Conservation (phyloP, 1,140 invertebrate species). For the Lepidurus packardi region DNA sequence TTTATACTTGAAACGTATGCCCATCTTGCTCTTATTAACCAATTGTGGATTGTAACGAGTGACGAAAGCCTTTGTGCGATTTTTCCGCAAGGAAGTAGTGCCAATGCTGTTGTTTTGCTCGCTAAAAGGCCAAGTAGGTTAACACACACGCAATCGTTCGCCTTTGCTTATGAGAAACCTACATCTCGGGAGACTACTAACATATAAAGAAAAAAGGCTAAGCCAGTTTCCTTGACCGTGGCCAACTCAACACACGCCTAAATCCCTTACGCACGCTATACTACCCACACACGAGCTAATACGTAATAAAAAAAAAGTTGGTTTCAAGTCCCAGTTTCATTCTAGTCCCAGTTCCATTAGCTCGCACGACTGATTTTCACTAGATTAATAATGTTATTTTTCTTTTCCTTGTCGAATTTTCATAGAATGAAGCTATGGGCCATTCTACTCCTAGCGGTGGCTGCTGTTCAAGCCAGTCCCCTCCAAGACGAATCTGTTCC, state of each 20-base stretch:
- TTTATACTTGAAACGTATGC: no score
- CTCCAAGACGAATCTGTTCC: not conserved
- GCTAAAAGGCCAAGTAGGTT: not conserved
- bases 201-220: not conserved
- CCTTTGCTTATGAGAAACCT: not conserved
- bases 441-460: not conserved
- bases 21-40: no score
- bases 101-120: not conserved
- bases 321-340: not conserved
- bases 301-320: not conserved
- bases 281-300: not conserved
- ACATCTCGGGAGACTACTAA: not conserved
- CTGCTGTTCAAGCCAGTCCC: not conserved
- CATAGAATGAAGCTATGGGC: slow-evolving; percentile 7
- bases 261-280: not conserved
- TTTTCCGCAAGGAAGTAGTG: not conserved
- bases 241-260: not conserved
- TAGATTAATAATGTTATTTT: not conserved
- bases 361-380: not conserved
- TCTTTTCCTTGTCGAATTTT: not conserved
- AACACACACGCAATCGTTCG: not conserved
- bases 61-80: no score
- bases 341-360: not conserved
- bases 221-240: slow-evolving; percentile 8
- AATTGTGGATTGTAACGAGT: no score